phyloP scores from a whole-genome alignment of 2,113 vertebrate species.

The Mastomys natalensis region DNA sequence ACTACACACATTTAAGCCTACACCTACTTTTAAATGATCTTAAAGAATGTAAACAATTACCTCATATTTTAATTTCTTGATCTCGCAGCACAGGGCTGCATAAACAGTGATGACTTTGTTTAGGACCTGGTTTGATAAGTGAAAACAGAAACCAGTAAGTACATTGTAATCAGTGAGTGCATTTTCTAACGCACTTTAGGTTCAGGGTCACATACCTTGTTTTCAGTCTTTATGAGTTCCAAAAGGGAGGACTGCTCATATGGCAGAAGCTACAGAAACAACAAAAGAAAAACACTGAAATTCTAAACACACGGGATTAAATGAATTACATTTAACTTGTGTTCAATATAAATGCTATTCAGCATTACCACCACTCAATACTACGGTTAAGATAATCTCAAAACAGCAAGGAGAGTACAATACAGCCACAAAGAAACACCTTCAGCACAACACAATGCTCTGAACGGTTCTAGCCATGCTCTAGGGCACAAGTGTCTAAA shows the following conservation, averaged over 20 bases:
- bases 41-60: conserved; percentile 85
- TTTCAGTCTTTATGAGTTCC: conserved; percentile 99
- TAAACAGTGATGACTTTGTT: conserved; percentile 99
- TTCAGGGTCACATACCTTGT: conserved; percentile 91
- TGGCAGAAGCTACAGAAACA: conserved; percentile 92
- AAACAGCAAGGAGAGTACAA: background rate
- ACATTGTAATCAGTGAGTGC: conserved; percentile 16
- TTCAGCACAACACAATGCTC: background rate
- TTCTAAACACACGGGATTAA: conserved; percentile 37
- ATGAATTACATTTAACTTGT: background rate
- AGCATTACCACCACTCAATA: background rate
- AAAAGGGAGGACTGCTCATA: conserved; percentile 96
- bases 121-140: conserved; percentile 90
- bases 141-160: conserved; percentile 53
- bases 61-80: conserved; percentile 99
- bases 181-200: conserved; percentile 16
- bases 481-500: background rate
- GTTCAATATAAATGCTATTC: background rate
- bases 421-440: background rate
- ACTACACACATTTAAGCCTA: background rate
- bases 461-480: background rate
- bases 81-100: conserved; percentile 98
- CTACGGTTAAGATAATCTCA: background rate
- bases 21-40: conserved; percentile 49
- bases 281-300: conserved; percentile 3